phyloP scores from a whole-genome alignment of 2,113 vertebrate species.

The Semicossyphus pulcher region DNA sequence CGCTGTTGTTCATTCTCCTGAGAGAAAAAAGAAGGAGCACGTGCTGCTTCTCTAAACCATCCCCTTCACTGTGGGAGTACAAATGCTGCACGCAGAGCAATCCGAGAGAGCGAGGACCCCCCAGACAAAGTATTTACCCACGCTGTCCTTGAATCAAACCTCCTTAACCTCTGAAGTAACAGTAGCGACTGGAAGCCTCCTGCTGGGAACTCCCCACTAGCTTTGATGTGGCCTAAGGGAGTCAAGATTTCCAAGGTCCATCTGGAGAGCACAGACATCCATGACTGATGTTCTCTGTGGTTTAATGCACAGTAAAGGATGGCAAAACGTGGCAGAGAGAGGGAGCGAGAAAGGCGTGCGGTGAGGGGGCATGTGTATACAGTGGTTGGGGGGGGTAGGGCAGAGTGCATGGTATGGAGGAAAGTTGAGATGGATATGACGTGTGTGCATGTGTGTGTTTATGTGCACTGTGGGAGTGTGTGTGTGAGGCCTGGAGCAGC shows the following conservation, averaged over 20 bases:
- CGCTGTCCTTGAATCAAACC: slow-evolving; percentile 44
- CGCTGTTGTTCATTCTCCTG: slow-evolving; percentile 6
- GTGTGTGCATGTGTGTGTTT: slow-evolving; percentile 22
- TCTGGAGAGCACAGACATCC: slow-evolving; percentile 55
- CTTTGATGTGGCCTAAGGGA: slow-evolving; percentile 68
- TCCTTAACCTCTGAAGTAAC: slow-evolving; percentile 42
- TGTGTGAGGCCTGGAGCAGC: slow-evolving; percentile 38
- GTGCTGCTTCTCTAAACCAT: slow-evolving; percentile 12
- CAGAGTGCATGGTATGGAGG: slow-evolving; percentile 38
- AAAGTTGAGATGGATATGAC: slow-evolving; percentile 57
- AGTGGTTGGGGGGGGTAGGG: slow-evolving; percentile 26
- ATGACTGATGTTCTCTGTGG: slow-evolving; percentile 60
- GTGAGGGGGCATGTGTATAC: slow-evolving; percentile 21
- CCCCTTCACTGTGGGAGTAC: neutral
- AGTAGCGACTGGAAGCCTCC: slow-evolving; percentile 42
- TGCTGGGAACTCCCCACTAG: slow-evolving; percentile 37
- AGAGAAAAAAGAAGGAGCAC: neutral
- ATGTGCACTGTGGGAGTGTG: slow-evolving; percentile 22
- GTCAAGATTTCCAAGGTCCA: slow-evolving; percentile 73
- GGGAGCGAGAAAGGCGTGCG: slow-evolving; percentile 11
- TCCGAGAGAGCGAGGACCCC: slow-evolving; percentile 18
- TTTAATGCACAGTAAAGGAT: slow-evolving; percentile 26
- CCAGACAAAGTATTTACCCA: slow-evolving; percentile 48
- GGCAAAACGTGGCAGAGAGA: slow-evolving; percentile 41
- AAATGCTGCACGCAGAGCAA: neutral